Base-by-base conservation (phyloP, 2,797 vertebrate genomes). In the Rhadinocentrus ornatus region DNA sequence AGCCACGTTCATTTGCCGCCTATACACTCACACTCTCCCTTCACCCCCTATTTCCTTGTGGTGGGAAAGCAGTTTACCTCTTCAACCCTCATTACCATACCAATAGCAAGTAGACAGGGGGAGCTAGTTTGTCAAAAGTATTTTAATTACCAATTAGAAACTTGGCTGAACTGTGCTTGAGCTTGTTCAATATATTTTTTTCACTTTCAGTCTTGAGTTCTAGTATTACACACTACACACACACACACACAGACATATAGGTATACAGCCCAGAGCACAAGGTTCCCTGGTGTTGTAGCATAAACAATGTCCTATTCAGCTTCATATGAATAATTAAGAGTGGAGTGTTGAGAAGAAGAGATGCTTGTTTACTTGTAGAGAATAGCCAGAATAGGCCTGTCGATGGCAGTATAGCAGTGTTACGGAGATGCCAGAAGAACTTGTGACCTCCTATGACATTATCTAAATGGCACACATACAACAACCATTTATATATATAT, bases 131-230 rank as follows among this genome's bases (percentile, higher is more conserved):
- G 87, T 89, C 89, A 88, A 88, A 89, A 84, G 84, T 89, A 87
- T 88, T 91, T 90, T 91, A 91, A 91, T 91, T 87, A 90, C 84
- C 89, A 90, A 88, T 91, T 90, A 91, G 86, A 91, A 84, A 87
- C 86, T 80, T 86, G 87, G 88, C 87, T 86, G 78, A 31, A 77
- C 24, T 53, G 24, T 2, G 50, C 24, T 2, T 15, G 50, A 53
- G 73, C 73, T 44, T 44, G 39, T 44, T 44, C 39, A 44, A 44
- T 44, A 44, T 44, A 5, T 44, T 4, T 44, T 44, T 44, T 44
- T 44, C 39, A 44, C 39, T 44, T 44, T 44, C 39, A 44, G 39
- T 44, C 39, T 37, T 39, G 37, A 3, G 37, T 39, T 39, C 13
- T 39, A 39, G 11, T 39, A 15, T 12, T 16, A 39, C 66, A 46